Base-by-base conservation (phyloP, 2,113 vertebrate genomes). In the Dryoscopus gambensis region DNA sequence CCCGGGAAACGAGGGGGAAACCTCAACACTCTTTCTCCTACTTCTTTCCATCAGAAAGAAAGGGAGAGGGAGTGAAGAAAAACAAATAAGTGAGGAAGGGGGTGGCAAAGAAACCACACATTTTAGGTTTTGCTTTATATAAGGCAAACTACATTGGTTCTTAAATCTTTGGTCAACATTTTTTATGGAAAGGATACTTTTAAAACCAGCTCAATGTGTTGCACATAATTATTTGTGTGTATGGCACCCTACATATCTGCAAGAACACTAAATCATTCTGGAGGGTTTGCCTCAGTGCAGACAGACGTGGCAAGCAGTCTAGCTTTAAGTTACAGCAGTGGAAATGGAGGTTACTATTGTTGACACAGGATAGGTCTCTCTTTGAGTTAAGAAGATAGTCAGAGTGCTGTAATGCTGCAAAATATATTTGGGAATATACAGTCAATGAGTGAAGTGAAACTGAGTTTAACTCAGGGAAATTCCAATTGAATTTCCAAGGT, bases 171-270 rank as follows among this genome's bases (percentile, higher is more conserved):
- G 18, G 35, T 67, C 22, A 81, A 59, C 6, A 12, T 31, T 73
- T 77, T 13, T 18, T 44, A 6, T 11, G 7, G 20, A 42, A 80
- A 69, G 8, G 25, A 53, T 46, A 46, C 17, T 78, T 92, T 55
- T 25, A 70, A 84, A 80, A 78, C 3, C 28, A 59, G 4, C 15
- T 46, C 35, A 49, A 12, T 24, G 12, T 30, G 37, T 69, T 75
- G 35, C 0, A 1, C 10, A 11, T 24, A 0, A 0, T 65, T 77
- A 22, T 76, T 70, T 89, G 25, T 13, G 2, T 75, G 18, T 59
- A 12, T 13, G 31, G 30, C 30, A 67, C 20, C 30, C 23, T 35
- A 22, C 4, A 4, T 3, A 8, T 50, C 63, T 87, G 25, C 47
- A 77, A 75, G 56, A 53, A 39, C 19, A 39, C 12, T 28, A 67